phyloP scores from a whole-genome alignment of 2,888 invertebrate genomes.

The Hyposoter didymator region DNA sequence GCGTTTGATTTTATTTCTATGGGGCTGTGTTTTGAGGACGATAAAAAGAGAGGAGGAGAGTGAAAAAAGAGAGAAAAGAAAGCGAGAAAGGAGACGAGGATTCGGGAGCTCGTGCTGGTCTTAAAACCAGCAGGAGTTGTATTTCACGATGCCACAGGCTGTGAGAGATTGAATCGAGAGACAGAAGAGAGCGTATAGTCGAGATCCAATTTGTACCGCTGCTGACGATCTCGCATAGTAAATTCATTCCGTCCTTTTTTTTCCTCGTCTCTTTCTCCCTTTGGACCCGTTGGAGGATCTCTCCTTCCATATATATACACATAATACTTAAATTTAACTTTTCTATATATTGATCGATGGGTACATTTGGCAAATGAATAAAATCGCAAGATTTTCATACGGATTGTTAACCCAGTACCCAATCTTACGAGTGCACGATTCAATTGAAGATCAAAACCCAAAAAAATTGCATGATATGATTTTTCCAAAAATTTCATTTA shows the following conservation, averaged over 20 bases:
- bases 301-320: constrained; percentile 6
- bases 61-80: constrained; percentile 1
- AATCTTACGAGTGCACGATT: constrained; percentile 43
- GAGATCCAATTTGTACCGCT: constrained; percentile 58
- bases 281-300: constrained; percentile 29
- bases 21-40: constrained; percentile 42
- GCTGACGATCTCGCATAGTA: constrained; percentile 58
- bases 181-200: constrained; percentile 42
- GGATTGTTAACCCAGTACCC: constrained; percentile 26
- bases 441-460: neutral
- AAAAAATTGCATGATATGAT: neutral
- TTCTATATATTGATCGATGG: neutral
- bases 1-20: constrained; percentile 51
- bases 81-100: constrained; percentile 31
- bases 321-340: neutral
- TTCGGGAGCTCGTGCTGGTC: constrained; percentile 57
- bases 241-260: constrained; percentile 31
- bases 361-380: constrained; percentile 25
- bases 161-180: constrained; percentile 57
- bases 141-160: constrained; percentile 55
- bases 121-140: constrained; percentile 52
- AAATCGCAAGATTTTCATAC: constrained; percentile 30
- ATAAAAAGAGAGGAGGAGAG: constrained; percentile 17
- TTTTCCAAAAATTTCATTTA: neutral
- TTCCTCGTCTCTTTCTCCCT: constrained; percentile 17